A percentile compares a stretch with the other conserved stretches of the same genome.
Evolutionary conservation across 2,113 vertebrate genomes (phyloP).

Genomic region (Sula dactylatra): DNA sequence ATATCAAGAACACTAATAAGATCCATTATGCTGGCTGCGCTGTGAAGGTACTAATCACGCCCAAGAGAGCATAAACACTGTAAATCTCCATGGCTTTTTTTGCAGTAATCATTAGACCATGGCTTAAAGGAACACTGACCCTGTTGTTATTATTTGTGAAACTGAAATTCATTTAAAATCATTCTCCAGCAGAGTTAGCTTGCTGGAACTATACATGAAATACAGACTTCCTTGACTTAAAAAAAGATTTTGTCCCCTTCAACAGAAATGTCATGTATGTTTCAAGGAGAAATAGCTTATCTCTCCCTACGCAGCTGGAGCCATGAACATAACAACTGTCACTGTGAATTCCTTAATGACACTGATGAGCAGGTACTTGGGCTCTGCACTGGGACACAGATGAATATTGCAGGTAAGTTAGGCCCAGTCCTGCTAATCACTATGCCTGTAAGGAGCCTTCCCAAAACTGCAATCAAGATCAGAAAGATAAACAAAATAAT

Average conservation of each 20-base stretch:
- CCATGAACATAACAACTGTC: background rate
- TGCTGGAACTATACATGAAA: background rate
- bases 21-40: background rate
- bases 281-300: background rate
- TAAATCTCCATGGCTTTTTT: conserved; percentile 4
- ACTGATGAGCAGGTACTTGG: background rate
- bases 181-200: background rate
- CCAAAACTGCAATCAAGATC: background rate
- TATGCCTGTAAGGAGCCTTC: background rate
- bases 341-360: background rate
- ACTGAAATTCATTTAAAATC: background rate
- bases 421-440: background rate
- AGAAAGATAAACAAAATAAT: background rate
- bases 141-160: background rate
- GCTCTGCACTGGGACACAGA: background rate
- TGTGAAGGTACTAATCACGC: background rate
- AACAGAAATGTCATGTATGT: background rate
- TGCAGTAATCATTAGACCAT: background rate
- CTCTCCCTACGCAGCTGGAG: background rate
- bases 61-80: background rate
- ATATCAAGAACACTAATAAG: background rate
- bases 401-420: background rate
- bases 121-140: background rate
- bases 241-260: background rate
- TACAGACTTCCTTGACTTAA: background rate